Evolutionary conservation across 2,797 vertebrate species (phyloP), one percentile per base, ranked within the genome.

Genomic region (Cynopterus sphinx): DNA sequence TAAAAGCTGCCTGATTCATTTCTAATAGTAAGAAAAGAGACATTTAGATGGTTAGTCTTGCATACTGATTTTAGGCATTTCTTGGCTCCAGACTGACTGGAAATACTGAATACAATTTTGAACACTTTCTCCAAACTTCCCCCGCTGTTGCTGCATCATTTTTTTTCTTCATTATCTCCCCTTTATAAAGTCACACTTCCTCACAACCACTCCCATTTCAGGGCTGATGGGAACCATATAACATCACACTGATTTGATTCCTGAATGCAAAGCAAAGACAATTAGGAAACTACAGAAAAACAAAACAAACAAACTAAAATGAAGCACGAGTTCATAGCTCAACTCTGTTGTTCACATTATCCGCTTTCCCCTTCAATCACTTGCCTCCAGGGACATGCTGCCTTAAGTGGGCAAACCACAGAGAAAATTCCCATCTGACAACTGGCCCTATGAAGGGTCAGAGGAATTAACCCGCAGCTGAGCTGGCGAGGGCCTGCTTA

Each of bases 401-500:
- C 46, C 57, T 78, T 86, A 94, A 94, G 95, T 92, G 85, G 82
- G 90, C 93, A 95, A 87, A 97, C 73, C 85, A 79, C 95, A 77
- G 74, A 90, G 96, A 88, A 92, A 77, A 96, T 88, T 96, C 90
- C 65, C 74, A 15, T 59, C 92, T 92, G 90, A 97, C 95, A 94
- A 96, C 85, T 81, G 96, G 89, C 95, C 55, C 0, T 24, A 70
- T 83, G 93, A 59, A 92, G 92, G 97, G 97, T 96, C 97, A 97
- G 87, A 95, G 87, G 97, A 94, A 96, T 98, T 97, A 97, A 97
- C 97, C 97, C 12, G 12, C 3, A 61, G 85, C 84, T 84, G 96
- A 96, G 94, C 65, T 94, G 93, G 74, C 82, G 68, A 96, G 95
- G 91, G 82, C 84, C 87, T 84, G 81, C 90, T 94, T 88, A 95